phyloP scores from a whole-genome alignment of 2,888 invertebrate genomes.

The Polyommatus iphigenia region DNA sequence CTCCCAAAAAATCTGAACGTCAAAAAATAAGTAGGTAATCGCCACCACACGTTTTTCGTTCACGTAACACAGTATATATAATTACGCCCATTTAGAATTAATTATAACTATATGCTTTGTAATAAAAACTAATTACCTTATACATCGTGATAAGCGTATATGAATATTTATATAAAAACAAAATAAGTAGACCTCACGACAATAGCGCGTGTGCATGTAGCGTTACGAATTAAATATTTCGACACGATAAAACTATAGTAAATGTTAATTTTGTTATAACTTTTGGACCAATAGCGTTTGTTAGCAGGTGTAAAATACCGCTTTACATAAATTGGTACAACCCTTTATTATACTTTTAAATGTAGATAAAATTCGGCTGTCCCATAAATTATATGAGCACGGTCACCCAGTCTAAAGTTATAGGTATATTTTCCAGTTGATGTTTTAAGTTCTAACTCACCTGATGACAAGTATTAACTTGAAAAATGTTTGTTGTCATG shows the following conservation, averaged over 20 bases:
- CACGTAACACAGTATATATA: constrained; percentile 22
- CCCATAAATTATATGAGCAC: constrained; percentile 17
- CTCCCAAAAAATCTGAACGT: neutral
- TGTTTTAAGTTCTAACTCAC: neutral
- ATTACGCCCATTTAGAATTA: constrained; percentile 25
- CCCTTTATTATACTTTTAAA: constrained; percentile 26
- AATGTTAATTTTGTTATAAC: constrained; percentile 18
- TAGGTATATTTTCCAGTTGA: neutral
- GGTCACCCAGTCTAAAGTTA: neutral
- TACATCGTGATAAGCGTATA: constrained; percentile 26
- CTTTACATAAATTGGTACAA: constrained; percentile 24
- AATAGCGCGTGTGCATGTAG: constrained; percentile 15
- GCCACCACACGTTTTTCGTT: constrained; percentile 5
- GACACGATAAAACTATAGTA: constrained; percentile 21
- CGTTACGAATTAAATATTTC: constrained; percentile 24
- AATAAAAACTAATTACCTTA: constrained; percentile 31
- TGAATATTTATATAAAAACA: constrained; percentile 30
- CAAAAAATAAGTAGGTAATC: neutral
- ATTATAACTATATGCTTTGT: constrained; percentile 29
- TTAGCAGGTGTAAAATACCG: constrained; percentile 24
- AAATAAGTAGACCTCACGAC: constrained; percentile 24
- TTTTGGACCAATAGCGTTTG: constrained; percentile 20
- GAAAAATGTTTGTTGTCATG: neutral
- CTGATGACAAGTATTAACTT: neutral
- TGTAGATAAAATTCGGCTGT: constrained; percentile 13